Evolutionary conservation across 2,797 vertebrate species (phyloP).

Genomic region (Melanotaenia boesemani): DNA sequence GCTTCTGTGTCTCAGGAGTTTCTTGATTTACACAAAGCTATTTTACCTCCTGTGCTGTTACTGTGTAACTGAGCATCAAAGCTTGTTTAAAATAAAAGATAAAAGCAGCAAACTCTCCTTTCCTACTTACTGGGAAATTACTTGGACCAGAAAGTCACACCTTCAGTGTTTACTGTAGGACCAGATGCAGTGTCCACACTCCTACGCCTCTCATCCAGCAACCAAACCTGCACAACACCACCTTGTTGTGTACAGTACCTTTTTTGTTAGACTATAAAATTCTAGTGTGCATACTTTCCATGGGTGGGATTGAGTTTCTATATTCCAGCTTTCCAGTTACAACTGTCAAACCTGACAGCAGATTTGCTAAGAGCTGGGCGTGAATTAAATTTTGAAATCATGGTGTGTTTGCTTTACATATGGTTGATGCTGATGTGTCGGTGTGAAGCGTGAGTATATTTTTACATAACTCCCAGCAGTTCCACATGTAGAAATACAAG

Average conservation of each 20-base stretch:
- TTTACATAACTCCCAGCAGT: constrained; percentile 12
- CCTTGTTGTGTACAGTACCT: constrained; percentile 20
- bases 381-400: constrained; percentile 54
- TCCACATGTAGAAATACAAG: constrained; percentile 11
- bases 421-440: not conserved
- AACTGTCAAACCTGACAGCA: constrained; percentile 9
- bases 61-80: constrained; percentile 55
- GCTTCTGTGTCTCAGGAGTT: constrained; percentile 14
- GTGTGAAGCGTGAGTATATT: constrained; percentile 11
- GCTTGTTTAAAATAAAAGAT: not conserved
- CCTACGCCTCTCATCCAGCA: constrained; percentile 19
- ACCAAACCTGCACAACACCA: constrained; percentile 31
- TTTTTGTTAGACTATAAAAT: constrained; percentile 43
- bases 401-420: constrained; percentile 41
- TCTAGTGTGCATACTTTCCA: constrained; percentile 62
- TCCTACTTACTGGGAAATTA: not conserved
- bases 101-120: not conserved
- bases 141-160: constrained; percentile 15
- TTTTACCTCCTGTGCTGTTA: constrained; percentile 21
- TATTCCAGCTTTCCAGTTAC: constrained; percentile 43
- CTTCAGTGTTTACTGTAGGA: constrained; percentile 37
- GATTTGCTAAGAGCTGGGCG: constrained; percentile 51
- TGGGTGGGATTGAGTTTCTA: constrained; percentile 65
- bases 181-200: constrained; percentile 15
- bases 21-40: constrained; percentile 16